phyloP scores from a whole-genome alignment of 1,140 invertebrate genomes.

The Archegozetes longisetosus region DNA sequence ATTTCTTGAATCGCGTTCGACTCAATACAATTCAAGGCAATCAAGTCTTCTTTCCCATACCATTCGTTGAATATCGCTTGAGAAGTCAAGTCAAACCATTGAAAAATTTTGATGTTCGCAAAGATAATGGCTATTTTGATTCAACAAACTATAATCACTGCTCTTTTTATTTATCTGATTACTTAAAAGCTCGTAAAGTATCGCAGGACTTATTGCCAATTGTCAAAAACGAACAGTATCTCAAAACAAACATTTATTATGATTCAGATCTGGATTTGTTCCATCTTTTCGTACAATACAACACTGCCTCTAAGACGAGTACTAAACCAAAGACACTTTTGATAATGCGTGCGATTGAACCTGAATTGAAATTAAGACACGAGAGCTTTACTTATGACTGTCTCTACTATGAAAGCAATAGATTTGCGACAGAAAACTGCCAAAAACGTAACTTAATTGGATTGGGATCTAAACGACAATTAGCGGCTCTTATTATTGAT shows the following conservation, averaged over 20 bases:
- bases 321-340: conserved; percentile 35
- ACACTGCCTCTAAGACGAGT: not conserved
- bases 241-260: conserved; percentile 26
- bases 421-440: not conserved
- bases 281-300: conserved; percentile 42
- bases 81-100: conserved; percentile 34
- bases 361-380: conserved; percentile 38
- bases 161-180: conserved; percentile 67
- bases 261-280: conserved; percentile 33
- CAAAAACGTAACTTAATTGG: not conserved
- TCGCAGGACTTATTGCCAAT: conserved; percentile 41
- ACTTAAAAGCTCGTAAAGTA: conserved; percentile 44
- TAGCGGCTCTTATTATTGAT: conserved; percentile 5
- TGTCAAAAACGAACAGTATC: conserved; percentile 43
- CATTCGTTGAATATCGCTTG: conserved; percentile 40
- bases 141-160: conserved; percentile 48
- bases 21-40: conserved; percentile 66
- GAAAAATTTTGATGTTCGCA: conserved; percentile 49
- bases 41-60: conserved; percentile 63
- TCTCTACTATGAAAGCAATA: conserved; percentile 5
- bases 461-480: conserved; percentile 6
- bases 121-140: conserved; percentile 65
- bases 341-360: conserved; percentile 51
- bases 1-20: conserved; percentile 61
- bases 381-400: not conserved